Evolutionary conservation across 2,797 vertebrate genomes (phyloP), one percentile per base, ranked within the genome.

Genomic region (Xiphophorus birchmanni): DNA sequence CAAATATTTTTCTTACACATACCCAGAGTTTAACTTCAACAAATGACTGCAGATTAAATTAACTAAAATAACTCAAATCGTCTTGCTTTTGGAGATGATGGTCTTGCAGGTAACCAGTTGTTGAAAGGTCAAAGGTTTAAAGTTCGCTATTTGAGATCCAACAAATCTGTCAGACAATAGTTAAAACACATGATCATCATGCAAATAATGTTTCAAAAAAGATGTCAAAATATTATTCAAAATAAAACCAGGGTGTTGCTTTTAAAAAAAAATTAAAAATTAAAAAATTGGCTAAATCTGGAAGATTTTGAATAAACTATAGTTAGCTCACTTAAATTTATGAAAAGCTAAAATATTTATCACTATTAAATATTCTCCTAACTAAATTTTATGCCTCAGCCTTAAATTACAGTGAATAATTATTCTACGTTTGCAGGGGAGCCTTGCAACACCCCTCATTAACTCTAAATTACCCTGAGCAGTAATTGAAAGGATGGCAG

Each of bases 1-100:
- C 82, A 95, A 96, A 96, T 96, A 96, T 96, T 96, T 96, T 95
- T 88, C 90, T 95, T 96, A 89, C 91, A 94, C 93, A 95, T 95
- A 91, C 94, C 92, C 87, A 81, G 87, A 89, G 83, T 91, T 91
- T 85, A 94, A 95, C 87, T 90, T 94, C 94, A 96, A 94, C 94
- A 96, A 96, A 95, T 92, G 92, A 92, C 90, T 91, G 89, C 81
- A 94, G 93, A 95, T 96, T 95, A 93, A 90, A 96, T 95, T 94
- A 95, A 91, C 92, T 79, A 56, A 93, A 84, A 87, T 90, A 87
- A 91, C 90, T 91, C 90, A 83, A 91, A 92, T 90, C 72, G 75
- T 75, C 86, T 77, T 81, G 52, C 85, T 56, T 85, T 79, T 54
- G 77, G 71, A 85, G 76, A 77, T 75, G 77, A 92, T n/a, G 77